Evolutionary conservation across 2,113 vertebrate species (phyloP), one percentile per base, ranked within the genome.

Genomic region (Chauna torquata): DNA sequence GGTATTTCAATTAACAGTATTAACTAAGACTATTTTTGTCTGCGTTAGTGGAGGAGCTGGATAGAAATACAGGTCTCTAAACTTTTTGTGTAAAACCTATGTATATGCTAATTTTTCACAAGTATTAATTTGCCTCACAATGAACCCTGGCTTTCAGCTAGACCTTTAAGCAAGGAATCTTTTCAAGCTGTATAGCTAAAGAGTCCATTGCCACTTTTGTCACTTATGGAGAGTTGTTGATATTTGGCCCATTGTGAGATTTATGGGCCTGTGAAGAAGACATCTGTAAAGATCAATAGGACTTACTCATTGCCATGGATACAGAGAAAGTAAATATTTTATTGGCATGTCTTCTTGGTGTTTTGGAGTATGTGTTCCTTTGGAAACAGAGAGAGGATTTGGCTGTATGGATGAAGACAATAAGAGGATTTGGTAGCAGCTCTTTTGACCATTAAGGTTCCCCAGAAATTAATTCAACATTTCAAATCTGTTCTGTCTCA

Each of bases 231-330:
- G 25, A 42, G 4, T 12, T 27, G n/a, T 12, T 72, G 42, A 50
- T 82, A n/a, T 79, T 79, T 94, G 78, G 38, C 16, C 74, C 57
- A 12, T 68, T 64, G 25, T 38, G 84, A 78, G 38, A 65, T 82
- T 90, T 65, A 49, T 34, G 36, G 71, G 27, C 27, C 62, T 86
- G 45, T 45, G 85, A 90, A 74, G 58, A 77, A 74, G 75, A n/a
- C 40, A 90, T 45, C 88, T 74, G 76, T 54, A 80, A 88, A 86
- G 76, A 82, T 70, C 71, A 57, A 23, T 18, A n/a, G 44, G 58
- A 80, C 80, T 72, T 69, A 92, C 44, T 14, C 23, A 68, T 95
- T 95, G 42, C 54, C 68, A 71, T 81, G 88, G 96, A 93, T 69
- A 95, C 58, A 74, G 91, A 83, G 54, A 61, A 86, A 65, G 45